These are phyloP conservation scores for Ploceus nigricollis DNA, from an alignment of 2,113 vertebrate species.

Conservation along the genomic window DNA sequence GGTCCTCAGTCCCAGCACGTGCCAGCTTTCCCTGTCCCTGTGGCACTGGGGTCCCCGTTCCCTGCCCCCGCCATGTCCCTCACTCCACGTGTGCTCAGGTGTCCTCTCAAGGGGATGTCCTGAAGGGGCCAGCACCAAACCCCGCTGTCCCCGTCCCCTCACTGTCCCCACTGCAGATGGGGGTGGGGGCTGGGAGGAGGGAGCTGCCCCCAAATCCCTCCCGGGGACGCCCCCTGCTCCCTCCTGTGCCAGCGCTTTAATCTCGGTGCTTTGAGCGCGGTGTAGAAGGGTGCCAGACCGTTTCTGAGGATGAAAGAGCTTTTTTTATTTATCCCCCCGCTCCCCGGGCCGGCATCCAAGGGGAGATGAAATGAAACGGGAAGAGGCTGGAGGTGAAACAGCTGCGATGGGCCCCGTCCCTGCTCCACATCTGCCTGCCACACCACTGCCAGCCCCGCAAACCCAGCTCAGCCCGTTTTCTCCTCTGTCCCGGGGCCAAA, in stretches of 20 bases:
- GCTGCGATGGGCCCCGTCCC: background rate
- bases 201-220: background rate
- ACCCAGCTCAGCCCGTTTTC: background rate
- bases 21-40: background rate
- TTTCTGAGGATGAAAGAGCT: constrained; percentile 52
- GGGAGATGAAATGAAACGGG: constrained; percentile 49
- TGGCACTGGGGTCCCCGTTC: background rate
- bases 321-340: background rate
- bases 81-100: rapidly evolving
- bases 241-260: background rate
- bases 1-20: rapidly evolving
- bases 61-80: rapidly evolving
- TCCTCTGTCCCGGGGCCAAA: background rate
- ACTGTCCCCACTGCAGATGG: rapidly evolving
- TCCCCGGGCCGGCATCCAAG: background rate
- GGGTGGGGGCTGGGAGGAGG: rapidly evolving
- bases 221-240: background rate
- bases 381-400: constrained; percentile 56
- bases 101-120: rapidly evolving
- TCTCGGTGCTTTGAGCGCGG: background rate
- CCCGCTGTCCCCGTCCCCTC: rapidly evolving
- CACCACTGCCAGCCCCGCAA: background rate
- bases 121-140: rapidly evolving
- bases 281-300: constrained; percentile 5
- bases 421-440: background rate